Evolutionary conservation across 2,113 vertebrate species (phyloP).

Genomic region (Boleophthalmus pectinirostris): DNA sequence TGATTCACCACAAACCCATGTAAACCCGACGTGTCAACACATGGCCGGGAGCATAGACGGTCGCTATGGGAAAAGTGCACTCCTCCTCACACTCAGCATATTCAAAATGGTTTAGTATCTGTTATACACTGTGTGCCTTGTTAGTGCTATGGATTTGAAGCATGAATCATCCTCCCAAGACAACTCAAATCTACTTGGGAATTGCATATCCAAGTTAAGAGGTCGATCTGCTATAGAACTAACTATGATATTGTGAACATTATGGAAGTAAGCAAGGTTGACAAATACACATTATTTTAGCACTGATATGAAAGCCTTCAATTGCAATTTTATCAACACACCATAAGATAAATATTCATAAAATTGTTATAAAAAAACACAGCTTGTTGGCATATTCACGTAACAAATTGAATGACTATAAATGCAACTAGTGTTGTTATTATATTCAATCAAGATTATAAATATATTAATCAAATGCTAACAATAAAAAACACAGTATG

Average conservation of each 20-base stretch:
- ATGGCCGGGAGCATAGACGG: slow-evolving; percentile 12
- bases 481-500: background rate
- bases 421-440: background rate
- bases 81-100: slow-evolving; percentile 1
- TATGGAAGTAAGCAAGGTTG: background rate
- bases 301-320: too few species aligned
- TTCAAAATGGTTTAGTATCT: background rate
- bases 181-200: slow-evolving; percentile 13
- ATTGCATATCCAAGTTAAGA: slow-evolving; percentile 30
- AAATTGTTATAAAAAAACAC: too few species aligned
- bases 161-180: slow-evolving; percentile 20
- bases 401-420: background rate
- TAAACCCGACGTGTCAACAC: slow-evolving; percentile 37
- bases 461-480: background rate
- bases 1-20: slow-evolving; percentile 45
- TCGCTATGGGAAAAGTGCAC: slow-evolving; percentile 2
- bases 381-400: too few species aligned
- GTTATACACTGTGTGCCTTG: background rate
- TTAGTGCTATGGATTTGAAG: background rate
- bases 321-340: too few species aligned
- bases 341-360: too few species aligned
- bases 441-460: background rate
- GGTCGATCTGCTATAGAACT: slow-evolving; percentile 24
- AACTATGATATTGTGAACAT: background rate
- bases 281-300: background rate